Evolutionary conservation across 2,888 invertebrate genomes (phyloP).

Genomic region (Ormyrus thymus): DNA sequence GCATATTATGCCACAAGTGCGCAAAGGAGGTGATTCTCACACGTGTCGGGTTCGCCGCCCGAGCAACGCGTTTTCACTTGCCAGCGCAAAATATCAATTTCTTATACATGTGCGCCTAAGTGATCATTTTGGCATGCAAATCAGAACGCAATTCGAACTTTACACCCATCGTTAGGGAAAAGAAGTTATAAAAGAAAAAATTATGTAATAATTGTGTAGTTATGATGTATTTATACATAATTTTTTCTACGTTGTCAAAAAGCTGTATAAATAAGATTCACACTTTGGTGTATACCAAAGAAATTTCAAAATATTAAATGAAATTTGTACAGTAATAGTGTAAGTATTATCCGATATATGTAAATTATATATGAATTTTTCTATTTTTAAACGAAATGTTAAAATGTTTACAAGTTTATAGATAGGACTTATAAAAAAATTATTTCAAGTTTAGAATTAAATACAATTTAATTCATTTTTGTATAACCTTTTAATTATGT

Average conservation of each 20-base stretch:
- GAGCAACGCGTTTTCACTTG: too few relatives aligned
- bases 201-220: too few relatives aligned
- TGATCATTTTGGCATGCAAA: too few relatives aligned
- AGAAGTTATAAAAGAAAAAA: too few relatives aligned
- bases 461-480: not conserved
- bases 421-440: conserved; percentile 2
- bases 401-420: not conserved
- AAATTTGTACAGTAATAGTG: conserved; percentile 15
- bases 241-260: not conserved
- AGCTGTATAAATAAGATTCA: conserved; percentile 24
- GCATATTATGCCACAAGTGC: too few relatives aligned
- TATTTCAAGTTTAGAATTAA: conserved; percentile 27
- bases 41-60: too few relatives aligned
- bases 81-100: too few relatives aligned
- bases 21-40: too few relatives aligned
- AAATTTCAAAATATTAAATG: conserved; percentile 24
- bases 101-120: too few relatives aligned
- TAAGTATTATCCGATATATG: conserved; percentile 14
- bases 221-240: conserved; percentile 53
- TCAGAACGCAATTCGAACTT: too few relatives aligned
- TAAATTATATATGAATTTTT: conserved; percentile 37
- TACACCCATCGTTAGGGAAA: too few relatives aligned
- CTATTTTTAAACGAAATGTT: conserved; percentile 13
- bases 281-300: conserved; percentile 44
- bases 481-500: not conserved